Percentiles rank a stretch among this genome's conserved stretches.
phyloP scores from a whole-genome alignment of 2,113 vertebrate species.

The Corythaeola cristata region DNA sequence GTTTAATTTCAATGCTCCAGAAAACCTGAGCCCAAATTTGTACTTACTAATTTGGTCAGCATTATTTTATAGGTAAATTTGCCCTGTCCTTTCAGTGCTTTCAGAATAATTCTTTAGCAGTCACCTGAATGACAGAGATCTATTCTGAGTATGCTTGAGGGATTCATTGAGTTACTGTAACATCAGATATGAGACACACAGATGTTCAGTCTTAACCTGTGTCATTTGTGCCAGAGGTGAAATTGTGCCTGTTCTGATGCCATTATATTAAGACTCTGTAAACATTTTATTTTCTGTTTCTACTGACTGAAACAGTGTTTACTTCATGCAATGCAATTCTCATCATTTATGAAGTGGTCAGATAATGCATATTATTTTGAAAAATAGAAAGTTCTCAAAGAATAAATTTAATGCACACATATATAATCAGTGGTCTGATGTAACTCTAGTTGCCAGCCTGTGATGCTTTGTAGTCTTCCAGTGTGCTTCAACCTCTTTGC shows the following conservation, averaged over 20 bases:
- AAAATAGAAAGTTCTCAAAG: neutral
- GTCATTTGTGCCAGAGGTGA: neutral
- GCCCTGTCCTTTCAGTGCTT: neutral
- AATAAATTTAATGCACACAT: neutral
- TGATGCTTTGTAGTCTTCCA: neutral
- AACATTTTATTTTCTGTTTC: neutral
- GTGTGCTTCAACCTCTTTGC: neutral
- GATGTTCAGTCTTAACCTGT: neutral
- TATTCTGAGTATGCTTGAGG: neutral
- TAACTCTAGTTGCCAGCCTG: neutral
- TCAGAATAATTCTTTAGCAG: neutral
- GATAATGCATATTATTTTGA: neutral
- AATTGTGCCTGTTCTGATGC: neutral
- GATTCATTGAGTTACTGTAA: neutral
- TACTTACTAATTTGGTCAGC: neutral
- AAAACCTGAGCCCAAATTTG: neutral
- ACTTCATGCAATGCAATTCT: neutral
- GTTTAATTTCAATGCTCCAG: neutral
- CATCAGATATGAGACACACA: neutral
- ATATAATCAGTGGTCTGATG: neutral
- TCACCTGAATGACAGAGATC: neutral
- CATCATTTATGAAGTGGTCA: neutral
- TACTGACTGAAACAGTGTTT: neutral
- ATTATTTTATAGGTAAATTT: neutral
- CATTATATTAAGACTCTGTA: neutral